phyloP scores from a whole-genome alignment of 2,888 invertebrate genomes.

The Troilus luridus region DNA sequence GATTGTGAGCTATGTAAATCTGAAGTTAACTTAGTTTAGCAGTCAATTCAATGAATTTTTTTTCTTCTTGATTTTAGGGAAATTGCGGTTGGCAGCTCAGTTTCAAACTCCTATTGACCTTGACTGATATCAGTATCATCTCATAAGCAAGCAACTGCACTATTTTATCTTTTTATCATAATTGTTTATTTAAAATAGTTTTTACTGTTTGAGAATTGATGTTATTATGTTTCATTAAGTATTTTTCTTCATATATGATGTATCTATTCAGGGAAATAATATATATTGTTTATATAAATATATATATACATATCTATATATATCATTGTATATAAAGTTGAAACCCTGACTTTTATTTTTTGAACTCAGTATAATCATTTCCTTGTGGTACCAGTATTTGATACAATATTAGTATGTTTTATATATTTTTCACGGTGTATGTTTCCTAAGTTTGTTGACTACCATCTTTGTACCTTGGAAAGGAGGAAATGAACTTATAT shows the following conservation, averaged over 20 bases:
- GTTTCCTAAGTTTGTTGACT: neutral
- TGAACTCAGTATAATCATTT: slow-evolving; percentile 11
- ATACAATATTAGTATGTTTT: neutral
- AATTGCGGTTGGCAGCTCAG: slow-evolving; percentile 71
- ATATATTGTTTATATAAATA: slow-evolving; percentile 35
- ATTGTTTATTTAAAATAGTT: slow-evolving; percentile 48
- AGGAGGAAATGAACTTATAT: neutral
- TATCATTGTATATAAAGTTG: slow-evolving; percentile 36
- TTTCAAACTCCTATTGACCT: slow-evolving; percentile 66
- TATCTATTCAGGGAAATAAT: slow-evolving; percentile 21
- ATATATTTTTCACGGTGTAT: neutral
- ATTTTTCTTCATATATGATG: slow-evolving; percentile 1
- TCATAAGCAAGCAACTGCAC: slow-evolving; percentile 20
- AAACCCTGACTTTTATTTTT: slow-evolving; percentile 36
- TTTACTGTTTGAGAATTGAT: slow-evolving; percentile 59
- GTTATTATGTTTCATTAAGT: slow-evolving; percentile 46
- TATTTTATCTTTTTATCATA: slow-evolving; percentile 41
- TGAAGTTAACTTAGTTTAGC: too few relatives aligned
- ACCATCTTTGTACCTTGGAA: neutral
- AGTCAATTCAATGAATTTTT: neutral
- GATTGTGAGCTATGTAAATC: too few relatives aligned
- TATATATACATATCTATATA: slow-evolving; percentile 19
- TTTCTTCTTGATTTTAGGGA: slow-evolving; percentile 66
- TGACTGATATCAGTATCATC: slow-evolving; percentile 3
- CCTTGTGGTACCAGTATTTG: neutral